Base-by-base conservation (phyloP, 1,140 invertebrate genomes). In the Drosophila novamexicana region DNA sequence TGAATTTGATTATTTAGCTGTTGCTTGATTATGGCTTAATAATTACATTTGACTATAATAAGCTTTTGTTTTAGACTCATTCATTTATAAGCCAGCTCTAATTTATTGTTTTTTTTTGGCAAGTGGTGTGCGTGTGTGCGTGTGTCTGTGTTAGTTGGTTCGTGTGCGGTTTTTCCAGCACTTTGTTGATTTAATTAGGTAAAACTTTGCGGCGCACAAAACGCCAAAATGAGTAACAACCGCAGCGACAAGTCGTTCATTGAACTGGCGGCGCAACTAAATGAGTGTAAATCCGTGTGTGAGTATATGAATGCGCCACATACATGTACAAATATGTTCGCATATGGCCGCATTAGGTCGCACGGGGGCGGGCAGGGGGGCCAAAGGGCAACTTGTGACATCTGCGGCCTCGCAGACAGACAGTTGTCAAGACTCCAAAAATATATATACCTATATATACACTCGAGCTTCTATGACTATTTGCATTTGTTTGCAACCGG, bases 101-200 rank as follows among this genome's bases (percentile, higher is more conserved):
- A 29, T 32, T 50, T 50, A 18, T 34, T n/a, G n/a, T 37, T 34
- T 29, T 34, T 29, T 14, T 57, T 14, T 8, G 18, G 14, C 18
- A 37, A 16, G 32, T 36, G 44, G 56, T 34, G 37, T 52, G 34
- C 32, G 12, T 29, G 49, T 16, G 29, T 29, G 45, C 18, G 16
- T 49, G 29, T 54, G 42, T n/a, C 49, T 63, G 49, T 47, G 37
- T 36, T 29, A 29, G 22, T 29, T 29, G 4, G 22, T 29, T 29
- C 22, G 8, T 59, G 36, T 76, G 57, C 68, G 73, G 81, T 64
- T 64, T 78, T 81, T 63, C 40, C 53, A 64, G 44, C 81, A 76
- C 64, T 88, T 81, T 70, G 72, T 76, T 76, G 71, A 73, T 75
- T 88, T 88, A 86, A 86, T 86, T 86, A 88, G 79, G 66, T 70